Evolutionary conservation across 37 sponge, comb jelly and placozoan genomes (phyloP).

Genomic region (Beroe forskalii): DNA sequence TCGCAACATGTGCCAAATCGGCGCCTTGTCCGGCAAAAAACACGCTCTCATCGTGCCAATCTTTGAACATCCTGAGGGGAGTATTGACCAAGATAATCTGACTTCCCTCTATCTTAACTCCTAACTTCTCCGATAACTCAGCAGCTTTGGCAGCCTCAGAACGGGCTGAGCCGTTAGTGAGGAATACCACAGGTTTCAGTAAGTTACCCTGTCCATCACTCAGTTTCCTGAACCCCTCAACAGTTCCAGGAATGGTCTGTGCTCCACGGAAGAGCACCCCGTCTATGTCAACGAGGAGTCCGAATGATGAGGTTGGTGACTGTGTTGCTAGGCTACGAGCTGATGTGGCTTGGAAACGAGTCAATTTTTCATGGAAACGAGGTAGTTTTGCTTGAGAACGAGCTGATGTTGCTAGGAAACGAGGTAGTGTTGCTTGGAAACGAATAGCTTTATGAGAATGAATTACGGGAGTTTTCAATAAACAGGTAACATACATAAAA

Average conservation of each 20-base stretch:
- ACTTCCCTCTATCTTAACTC: background rate
- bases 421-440: background rate
- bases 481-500: too few relatives aligned
- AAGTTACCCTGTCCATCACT: slow-evolving; percentile 6
- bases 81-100: slow-evolving; percentile 42
- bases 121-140: slow-evolving; percentile 19
- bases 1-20: background rate
- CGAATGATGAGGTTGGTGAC: background rate
- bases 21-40: slow-evolving; percentile 45
- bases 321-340: background rate
- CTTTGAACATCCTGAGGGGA: slow-evolving; percentile 5
- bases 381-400: background rate
- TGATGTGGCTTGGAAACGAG: background rate
- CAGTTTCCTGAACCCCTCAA: slow-evolving; percentile 12
- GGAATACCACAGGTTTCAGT: slow-evolving; percentile 15
- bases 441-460: too few relatives aligned
- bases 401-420: background rate
- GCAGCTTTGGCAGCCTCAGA: slow-evolving; percentile 47
- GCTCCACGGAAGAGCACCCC: slow-evolving; percentile 28
- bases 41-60: slow-evolving; percentile 22
- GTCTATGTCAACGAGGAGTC: slow-evolving; percentile 51
- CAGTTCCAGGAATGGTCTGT: background rate
- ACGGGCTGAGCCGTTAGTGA: slow-evolving; percentile 31
- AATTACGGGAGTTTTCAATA: too few relatives aligned
- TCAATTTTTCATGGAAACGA: background rate